Evolutionary conservation across 2,113 vertebrate genomes (phyloP).

Genomic region (Orientallactaga bullata): DNA sequence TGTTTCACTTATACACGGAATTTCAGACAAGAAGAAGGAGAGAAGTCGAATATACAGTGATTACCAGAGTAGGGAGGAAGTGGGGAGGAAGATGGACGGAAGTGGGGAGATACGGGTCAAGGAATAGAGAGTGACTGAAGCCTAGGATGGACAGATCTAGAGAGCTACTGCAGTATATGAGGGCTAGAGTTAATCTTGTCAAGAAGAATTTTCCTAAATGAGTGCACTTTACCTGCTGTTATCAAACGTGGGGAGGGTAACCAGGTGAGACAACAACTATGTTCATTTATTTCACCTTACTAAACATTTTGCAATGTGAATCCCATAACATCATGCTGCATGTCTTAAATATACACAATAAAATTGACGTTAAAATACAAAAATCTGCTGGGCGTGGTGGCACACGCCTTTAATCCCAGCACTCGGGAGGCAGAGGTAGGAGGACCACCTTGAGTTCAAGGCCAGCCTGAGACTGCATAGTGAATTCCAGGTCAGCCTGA

Average conservation of each 20-base stretch:
- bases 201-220: not conserved
- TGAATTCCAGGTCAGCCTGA: too few relatives aligned
- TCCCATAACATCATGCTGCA: not conserved
- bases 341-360: not conserved
- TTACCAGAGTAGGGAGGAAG: not conserved
- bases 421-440: too few relatives aligned
- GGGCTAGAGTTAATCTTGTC: not conserved
- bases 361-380: not conserved
- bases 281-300: too few relatives aligned
- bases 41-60: not conserved
- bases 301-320: not conserved
- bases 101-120: not conserved
- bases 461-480: too few relatives aligned
- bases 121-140: not conserved
- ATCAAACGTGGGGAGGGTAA: not conserved
- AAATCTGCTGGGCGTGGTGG: not conserved
- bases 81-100: not conserved
- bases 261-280: not conserved
- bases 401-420: too few relatives aligned
- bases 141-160: too few relatives aligned
- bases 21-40: not conserved
- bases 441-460: too few relatives aligned
- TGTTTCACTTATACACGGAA: not conserved
- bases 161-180: not conserved
- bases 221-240: not conserved